Evolutionary conservation across 2,888 invertebrate genomes (phyloP).

Genomic region (Monopis laevigella): DNA sequence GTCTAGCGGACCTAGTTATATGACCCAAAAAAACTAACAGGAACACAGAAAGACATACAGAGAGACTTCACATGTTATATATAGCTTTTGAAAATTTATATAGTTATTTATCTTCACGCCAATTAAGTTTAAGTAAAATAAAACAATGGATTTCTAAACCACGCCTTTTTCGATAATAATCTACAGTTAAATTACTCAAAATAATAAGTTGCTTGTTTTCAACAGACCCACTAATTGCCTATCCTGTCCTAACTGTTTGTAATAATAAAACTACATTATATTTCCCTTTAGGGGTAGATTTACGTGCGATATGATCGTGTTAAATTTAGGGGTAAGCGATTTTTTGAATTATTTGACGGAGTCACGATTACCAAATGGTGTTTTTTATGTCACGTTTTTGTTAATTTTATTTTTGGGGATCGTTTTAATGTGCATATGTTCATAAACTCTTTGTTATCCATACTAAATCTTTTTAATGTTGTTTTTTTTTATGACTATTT

Average conservation of each 20-base stretch:
- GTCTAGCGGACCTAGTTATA: too few relatives aligned
- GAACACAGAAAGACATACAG: too few relatives aligned
- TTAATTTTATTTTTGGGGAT: neutral
- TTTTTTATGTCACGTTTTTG: neutral
- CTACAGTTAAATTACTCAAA: slow-evolving; percentile 32
- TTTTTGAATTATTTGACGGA: slow-evolving; percentile 5
- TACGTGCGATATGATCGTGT: slow-evolving; percentile 9
- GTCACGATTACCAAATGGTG: slow-evolving; percentile 6
- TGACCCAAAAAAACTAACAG: too few relatives aligned
- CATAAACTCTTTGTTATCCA: too few relatives aligned
- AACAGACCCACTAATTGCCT: slow-evolving; percentile 28
- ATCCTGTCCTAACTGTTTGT: slow-evolving; percentile 7
- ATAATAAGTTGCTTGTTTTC: slow-evolving; percentile 31
- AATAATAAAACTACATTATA: slow-evolving; percentile 4
- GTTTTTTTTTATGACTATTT: too few relatives aligned
- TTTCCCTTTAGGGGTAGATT: slow-evolving; percentile 1
- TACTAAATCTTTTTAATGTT: too few relatives aligned
- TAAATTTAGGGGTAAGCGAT: slow-evolving; percentile 8
- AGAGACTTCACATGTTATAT: too few relatives aligned
- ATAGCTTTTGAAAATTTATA: too few relatives aligned
- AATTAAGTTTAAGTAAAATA: neutral
- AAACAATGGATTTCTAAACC: slow-evolving; percentile 3
- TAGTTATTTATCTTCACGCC: too few relatives aligned
- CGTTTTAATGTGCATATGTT: neutral
- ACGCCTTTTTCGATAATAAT: slow-evolving; percentile 6